These are phyloP conservation scores for Pygoscelis adeliae DNA, from an alignment of 2,113 vertebrate species.

Conservation along the genomic window DNA sequence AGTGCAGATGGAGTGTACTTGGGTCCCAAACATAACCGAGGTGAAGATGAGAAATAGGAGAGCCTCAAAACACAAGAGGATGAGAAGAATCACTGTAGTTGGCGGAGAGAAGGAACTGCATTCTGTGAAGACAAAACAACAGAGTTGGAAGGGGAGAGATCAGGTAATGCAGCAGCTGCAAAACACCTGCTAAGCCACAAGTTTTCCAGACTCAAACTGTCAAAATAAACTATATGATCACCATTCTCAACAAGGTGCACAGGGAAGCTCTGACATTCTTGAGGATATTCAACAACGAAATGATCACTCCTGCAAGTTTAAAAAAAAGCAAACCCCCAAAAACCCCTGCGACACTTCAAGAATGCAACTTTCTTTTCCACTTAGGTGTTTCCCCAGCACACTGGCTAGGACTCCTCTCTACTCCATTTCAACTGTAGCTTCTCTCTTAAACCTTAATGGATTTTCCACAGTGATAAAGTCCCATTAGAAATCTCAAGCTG, in stretches of 20 bases:
- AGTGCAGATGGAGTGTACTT: conserved; percentile 96
- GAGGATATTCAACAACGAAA: not conserved
- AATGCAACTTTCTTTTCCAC: not conserved
- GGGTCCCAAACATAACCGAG: conserved; percentile 96
- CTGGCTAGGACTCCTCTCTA: not conserved
- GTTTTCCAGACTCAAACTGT: not conserved
- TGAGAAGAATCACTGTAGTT: conserved; percentile 94
- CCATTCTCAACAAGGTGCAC: not conserved
- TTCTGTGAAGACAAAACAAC: conserved; percentile 76
- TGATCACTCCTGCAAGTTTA: not conserved
- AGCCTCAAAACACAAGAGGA: conserved; percentile 94
- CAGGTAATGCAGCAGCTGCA: not conserved
- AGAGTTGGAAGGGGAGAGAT: not conserved
- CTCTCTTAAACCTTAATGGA: not conserved
- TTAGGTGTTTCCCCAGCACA: not conserved
- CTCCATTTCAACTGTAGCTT: not conserved
- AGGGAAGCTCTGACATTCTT: not conserved
- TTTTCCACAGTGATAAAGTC: not conserved
- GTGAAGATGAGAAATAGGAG: conserved; percentile 98
- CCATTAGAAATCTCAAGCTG: not conserved
- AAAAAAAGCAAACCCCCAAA: not conserved
- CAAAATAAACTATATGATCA: not conserved
- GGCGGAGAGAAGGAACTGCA: conserved; percentile 96
- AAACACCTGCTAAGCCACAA: not conserved
- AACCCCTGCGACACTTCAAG: not conserved